A percentile compares a stretch with the other conserved stretches of the same genome.
Evolutionary conservation across 1,140 invertebrate species (phyloP).

Genomic region (Spodoptera frugiperda): DNA sequence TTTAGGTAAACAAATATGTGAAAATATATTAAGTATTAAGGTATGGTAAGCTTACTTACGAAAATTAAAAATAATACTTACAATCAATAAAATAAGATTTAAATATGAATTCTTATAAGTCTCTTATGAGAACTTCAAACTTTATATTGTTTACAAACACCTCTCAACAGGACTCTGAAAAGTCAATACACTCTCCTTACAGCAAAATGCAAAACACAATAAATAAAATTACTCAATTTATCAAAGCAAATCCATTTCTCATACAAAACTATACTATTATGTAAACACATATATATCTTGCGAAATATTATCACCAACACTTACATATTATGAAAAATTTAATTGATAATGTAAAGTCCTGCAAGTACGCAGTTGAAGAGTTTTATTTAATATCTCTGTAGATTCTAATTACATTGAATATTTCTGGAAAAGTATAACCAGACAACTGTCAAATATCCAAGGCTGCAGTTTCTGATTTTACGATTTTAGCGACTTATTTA

Average conservation of each 20-base stretch:
- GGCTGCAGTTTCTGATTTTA: conserved; percentile 44
- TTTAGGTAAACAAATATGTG: too few species aligned
- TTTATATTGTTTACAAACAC: conserved; percentile 12
- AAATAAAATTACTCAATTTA: neutral
- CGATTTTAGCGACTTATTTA: conserved; percentile 9
- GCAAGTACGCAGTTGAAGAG: neutral
- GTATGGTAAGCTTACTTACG: too few species aligned
- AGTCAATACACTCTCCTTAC: neutral
- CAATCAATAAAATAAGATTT: neutral
- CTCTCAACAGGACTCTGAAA: conserved; percentile 3
- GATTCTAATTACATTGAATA: conserved; percentile 19
- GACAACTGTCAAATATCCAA: conserved; percentile 51
- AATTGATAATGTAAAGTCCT: neutral
- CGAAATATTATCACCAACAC: neutral
- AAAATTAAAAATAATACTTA: neutral
- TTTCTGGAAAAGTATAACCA: conserved; percentile 38
- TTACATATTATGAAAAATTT: neutral
- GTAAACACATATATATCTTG: conserved; percentile 49
- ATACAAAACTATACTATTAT: conserved; percentile 47
- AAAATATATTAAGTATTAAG: too few species aligned
- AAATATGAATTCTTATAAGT: neutral
- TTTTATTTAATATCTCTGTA: neutral
- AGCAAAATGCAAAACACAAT: neutral
- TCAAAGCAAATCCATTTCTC: neutral
- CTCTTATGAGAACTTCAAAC: neutral